Conservation (phyloP, 1,140 invertebrate genomes). For the Zaprionus davidi region DNA sequence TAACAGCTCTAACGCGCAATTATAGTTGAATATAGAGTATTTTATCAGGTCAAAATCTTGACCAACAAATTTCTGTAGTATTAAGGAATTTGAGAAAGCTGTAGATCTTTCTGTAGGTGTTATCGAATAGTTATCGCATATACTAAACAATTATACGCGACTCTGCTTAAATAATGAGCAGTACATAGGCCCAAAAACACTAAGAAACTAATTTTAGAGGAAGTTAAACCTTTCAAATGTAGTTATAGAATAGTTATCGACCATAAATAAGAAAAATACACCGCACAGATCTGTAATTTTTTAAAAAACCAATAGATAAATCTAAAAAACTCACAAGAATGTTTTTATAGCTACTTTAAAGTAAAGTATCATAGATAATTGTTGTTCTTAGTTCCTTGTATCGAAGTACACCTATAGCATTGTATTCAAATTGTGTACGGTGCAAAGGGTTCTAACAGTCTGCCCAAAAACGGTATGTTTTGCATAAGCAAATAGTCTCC, state of each 20-base stretch:
- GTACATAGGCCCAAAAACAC: no score
- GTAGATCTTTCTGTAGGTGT: no score
- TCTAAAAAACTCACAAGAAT: background rate
- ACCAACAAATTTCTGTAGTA: background rate
- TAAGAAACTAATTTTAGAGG: no score
- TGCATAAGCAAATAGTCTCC: constrained; percentile 14
- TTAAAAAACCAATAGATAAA: no score
- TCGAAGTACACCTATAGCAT: background rate
- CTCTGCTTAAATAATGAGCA: no score
- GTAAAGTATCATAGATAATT: background rate
- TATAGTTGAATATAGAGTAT: background rate
- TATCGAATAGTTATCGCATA: background rate
- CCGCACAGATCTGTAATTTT: no score
- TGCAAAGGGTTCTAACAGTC: constrained; percentile 13
- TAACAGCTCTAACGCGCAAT: background rate
- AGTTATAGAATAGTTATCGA: no score
- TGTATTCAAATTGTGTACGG: constrained; percentile 5
- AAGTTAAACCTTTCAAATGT: no score
- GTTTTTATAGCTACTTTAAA: no score
- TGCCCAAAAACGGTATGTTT: constrained; percentile 12
- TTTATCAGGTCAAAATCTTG: background rate
- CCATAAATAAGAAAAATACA: no score
- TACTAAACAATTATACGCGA: background rate
- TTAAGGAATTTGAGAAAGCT: background rate
- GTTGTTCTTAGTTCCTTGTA: background rate